Base-by-base conservation (phyloP, 2,113 vertebrate genomes). In the Micronycteris hirsuta region DNA sequence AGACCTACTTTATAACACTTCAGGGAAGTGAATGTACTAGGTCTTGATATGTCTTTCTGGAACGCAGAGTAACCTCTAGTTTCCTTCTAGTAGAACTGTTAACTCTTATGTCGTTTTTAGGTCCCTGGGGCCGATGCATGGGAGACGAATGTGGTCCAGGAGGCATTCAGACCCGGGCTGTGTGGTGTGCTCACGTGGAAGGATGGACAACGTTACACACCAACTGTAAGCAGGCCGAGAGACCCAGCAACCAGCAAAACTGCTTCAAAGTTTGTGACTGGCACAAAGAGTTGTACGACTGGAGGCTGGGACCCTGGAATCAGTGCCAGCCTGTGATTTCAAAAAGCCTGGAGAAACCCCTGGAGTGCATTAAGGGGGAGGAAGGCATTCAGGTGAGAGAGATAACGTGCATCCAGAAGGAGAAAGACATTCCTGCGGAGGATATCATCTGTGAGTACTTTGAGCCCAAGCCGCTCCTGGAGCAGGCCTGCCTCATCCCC, bases 391-490 rank as follows among this genome's bases (percentile, higher is more conserved):
- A 99, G 98, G 99, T 98, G 0, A 98, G 99, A 94, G 99, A 99
- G 91, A 98, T 99, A 81, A 98, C 95, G 33, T 99, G 99, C 81
- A 47, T 99, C 14, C 99, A 99, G 93, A 99, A 99, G 71, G 98
- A 99, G 17, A 99, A 99, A 0, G 98, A 98, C 8, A 70, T 97
- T 2, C 96, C 98, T 3, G 99, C 99, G 0, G 99, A 99, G 68
- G 99, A 99, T n/a, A 98, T 98, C 97, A 99, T 99, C 97, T 99
- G 99, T 0, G 99, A 99, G 96, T 99, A 99, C 98, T 99, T 99
- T 45, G 99, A 99, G 97, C 99, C 99, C 1, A 99, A 99, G 96
- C 99, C 99, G 7, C 99, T 99, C 3, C 98, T 99, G 95, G 99
- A 99, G 96, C 99, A 99, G 98, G 99, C 99, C 0, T 99, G 99